A percentile compares a stretch with the other conserved stretches of the same genome.
phyloP scores from a whole-genome alignment of 2,797 vertebrate genomes.

The Mormyrops boulengeri region DNA sequence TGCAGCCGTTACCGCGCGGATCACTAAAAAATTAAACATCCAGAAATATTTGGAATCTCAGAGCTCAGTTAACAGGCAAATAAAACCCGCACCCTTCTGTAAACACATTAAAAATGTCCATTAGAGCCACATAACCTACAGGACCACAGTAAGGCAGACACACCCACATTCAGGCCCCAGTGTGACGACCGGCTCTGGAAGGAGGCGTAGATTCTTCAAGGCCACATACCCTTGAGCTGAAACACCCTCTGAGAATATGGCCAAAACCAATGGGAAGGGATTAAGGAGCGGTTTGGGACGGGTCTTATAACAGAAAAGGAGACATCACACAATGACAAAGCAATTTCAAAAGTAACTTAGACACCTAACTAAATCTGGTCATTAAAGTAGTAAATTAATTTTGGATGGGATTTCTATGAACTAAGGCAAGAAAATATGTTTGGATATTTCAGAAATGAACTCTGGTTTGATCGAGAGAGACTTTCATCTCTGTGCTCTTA shows the following conservation, averaged over 20 bases:
- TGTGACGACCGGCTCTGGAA: not conserved
- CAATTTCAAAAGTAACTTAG: not conserved
- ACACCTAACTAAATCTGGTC: not conserved
- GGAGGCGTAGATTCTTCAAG: not conserved
- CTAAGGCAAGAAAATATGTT: not conserved
- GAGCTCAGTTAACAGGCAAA: not conserved
- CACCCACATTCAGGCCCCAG: not conserved
- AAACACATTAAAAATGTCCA: not conserved
- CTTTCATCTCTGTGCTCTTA: not conserved
- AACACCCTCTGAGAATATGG: not conserved
- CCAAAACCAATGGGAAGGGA: not conserved
- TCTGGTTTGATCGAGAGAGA: not conserved
- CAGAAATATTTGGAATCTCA: not conserved
- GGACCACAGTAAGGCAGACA: not conserved
- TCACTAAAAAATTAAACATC: not conserved
- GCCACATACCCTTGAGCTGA: not conserved
- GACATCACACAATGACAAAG: not conserved
- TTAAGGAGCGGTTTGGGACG: not conserved
- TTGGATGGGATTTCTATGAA: not conserved
- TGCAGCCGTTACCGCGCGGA: not conserved
- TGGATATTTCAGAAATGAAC: not conserved
- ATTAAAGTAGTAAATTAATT: not conserved
- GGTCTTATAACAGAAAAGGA: not conserved
- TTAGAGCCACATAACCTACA: not conserved
- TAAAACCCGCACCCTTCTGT: not conserved